Base-by-base conservation (phyloP, 2,797 vertebrate genomes). In the Austrolebias charrua region DNA sequence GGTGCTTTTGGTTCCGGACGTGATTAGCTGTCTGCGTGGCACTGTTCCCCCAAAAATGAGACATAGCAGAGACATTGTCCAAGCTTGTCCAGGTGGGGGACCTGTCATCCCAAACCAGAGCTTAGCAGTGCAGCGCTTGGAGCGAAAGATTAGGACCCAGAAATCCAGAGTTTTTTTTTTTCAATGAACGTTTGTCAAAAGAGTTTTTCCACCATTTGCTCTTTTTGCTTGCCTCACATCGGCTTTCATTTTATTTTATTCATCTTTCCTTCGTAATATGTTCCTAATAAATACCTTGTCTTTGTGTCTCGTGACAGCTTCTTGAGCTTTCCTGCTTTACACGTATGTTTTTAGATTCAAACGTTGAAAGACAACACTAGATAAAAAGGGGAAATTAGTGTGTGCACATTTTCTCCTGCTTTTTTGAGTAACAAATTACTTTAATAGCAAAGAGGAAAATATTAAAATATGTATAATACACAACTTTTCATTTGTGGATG, bases 1-100 rank as follows among this genome's bases (percentile, higher is more conserved):
- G 93, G 91, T 93, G 93, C 90, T 90, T 92, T 92, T 92, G 92
- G 92, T 94, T 92, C 91, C 90, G 90, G 89, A 90, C 83, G 87
- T 92, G 93, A 93, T 94, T 93, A 93, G 89, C 90, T 79, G 90
- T 88, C 88, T 89, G 88, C 84, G 90, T 72, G 58, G 80, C 86
- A 89, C 86, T 92, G 92, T 94, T 94, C 90, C 86, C 85, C 79
- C 83, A 88, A 90, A 94, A 93, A 92, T 82, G 87, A 91, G 89
- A 92, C 93, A 92, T 85, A 86, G 90, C 86, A 63, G 86, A 92
- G 91, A 92, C 92, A 93, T 93, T 93, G 93, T 94, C 93, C 93
- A 92, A 91, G 89, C 92, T 93, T 94, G 93, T 94, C 92, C 92
- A 93, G 93, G 93, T 93, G 93, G 93, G 91, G 93, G 92, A 93